phyloP scores from a whole-genome alignment of 2,888 invertebrate genomes.

The Drosophila atripex region DNA sequence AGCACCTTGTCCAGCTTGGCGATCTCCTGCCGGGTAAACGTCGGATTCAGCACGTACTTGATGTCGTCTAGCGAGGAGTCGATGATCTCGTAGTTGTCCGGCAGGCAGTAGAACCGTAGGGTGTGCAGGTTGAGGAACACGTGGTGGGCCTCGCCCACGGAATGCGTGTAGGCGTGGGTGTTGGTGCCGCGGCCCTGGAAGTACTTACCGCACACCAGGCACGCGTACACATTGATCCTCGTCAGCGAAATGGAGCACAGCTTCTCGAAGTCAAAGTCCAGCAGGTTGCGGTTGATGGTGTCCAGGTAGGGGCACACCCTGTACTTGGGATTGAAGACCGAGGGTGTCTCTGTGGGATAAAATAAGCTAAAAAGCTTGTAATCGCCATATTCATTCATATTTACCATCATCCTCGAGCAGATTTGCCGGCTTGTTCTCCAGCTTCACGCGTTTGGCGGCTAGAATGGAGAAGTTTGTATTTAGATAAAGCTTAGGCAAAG shows the following conservation, averaged over 20 bases:
- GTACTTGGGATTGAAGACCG: constrained; percentile 84
- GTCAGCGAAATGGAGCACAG: constrained; percentile 98
- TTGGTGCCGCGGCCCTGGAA: constrained; percentile 98
- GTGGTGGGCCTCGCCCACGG: constrained; percentile 98
- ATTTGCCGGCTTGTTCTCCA: constrained; percentile 55
- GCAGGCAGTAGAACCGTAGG: constrained; percentile 98
- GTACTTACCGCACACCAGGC: constrained; percentile 99
- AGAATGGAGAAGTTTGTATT: background rate
- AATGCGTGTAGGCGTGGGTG: constrained; percentile 99
- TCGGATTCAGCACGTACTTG: constrained; percentile 98
- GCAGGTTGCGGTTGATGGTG: constrained; percentile 97
- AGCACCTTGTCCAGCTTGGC: constrained; percentile 88
- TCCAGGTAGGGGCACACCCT: constrained; percentile 97
- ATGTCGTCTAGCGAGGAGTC: constrained; percentile 99
- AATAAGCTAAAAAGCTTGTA: background rate
- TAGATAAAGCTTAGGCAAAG: background rate
- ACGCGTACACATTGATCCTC: constrained; percentile 99
- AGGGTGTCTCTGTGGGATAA: constrained; percentile 76
- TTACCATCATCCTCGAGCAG: constrained; percentile 64
- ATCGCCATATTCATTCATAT: background rate
- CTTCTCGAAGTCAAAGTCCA: constrained; percentile 99
- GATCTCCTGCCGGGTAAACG: constrained; percentile 94
- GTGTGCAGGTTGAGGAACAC: constrained; percentile 98
- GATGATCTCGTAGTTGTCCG: constrained; percentile 99
- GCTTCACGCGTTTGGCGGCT: constrained; percentile 58